These are phyloP conservation scores for Hemiprocne comata DNA, from an alignment of 2,113 vertebrate species.

Conservation along the genomic window DNA sequence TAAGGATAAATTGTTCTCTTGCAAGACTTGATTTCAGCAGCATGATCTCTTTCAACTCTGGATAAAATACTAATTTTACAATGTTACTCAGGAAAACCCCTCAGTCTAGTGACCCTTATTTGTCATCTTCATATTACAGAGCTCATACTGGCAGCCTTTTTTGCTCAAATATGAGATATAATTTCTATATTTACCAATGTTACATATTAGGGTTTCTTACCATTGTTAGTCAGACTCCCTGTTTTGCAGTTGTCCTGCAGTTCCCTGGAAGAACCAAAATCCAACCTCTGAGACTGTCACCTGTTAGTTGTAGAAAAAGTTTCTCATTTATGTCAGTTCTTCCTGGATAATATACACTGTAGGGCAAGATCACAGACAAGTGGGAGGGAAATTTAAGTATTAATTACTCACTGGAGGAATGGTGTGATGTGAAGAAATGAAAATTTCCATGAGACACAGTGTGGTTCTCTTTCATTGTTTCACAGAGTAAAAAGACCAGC, in stretches of 20 bases:
- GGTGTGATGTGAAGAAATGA: neutral
- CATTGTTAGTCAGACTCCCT: neutral
- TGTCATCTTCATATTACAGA: neutral
- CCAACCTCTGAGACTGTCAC: neutral
- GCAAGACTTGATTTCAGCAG: neutral
- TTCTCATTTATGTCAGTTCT: neutral
- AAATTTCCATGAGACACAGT: neutral
- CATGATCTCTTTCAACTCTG: neutral
- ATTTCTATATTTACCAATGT: neutral
- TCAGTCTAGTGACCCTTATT: neutral
- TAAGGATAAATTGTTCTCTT: neutral
- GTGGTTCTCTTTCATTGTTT: neutral
- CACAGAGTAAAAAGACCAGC: neutral
- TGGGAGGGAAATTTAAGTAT: neutral
- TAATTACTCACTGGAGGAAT: constrained; percentile 7
- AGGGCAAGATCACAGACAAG: neutral
- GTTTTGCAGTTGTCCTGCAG: neutral
- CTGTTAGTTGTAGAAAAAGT: neutral
- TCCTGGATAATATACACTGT: neutral
- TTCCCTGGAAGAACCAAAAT: neutral
- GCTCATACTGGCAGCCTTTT: neutral
- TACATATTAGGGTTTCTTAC: neutral
- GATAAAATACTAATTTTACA: neutral
- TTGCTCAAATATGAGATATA: neutral
- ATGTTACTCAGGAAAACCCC: neutral